Evolutionary conservation across 2,113 vertebrate species (phyloP).

Genomic region (Nerophis lumbriciformis): DNA sequence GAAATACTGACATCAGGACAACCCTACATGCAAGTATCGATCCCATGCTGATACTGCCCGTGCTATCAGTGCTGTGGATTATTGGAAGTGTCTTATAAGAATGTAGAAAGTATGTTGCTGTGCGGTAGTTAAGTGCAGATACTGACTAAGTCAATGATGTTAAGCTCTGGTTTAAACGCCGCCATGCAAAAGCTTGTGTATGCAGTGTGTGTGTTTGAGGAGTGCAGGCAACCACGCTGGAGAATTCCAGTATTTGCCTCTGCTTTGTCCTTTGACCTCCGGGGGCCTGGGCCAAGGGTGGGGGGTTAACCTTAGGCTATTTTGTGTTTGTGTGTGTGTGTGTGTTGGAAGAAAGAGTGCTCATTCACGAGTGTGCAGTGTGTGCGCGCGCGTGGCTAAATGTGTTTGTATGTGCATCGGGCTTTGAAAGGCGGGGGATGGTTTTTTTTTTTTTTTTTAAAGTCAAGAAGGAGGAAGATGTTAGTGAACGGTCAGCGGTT

Average conservation of each 20-base stretch:
- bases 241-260: conserved; percentile 64
- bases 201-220: conserved; percentile 10
- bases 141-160: background rate
- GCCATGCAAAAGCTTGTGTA: background rate
- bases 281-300: conserved; percentile 41
- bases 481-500: conserved; percentile 37
- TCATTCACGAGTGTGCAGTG: conserved; percentile 39
- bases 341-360: conserved; percentile 34
- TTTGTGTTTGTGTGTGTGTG: conserved; percentile 45
- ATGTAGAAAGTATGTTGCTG: background rate
- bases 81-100: too few relatives aligned
- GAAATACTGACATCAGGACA: too few relatives aligned
- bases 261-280: conserved; percentile 65
- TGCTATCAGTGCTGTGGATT: too few relatives aligned
- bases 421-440: conserved; percentile 40
- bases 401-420: conserved; percentile 38
- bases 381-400: conserved; percentile 12
- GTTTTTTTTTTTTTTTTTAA: too few relatives aligned
- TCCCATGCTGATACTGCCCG: too few relatives aligned
- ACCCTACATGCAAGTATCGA: too few relatives aligned
- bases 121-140: background rate
- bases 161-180: too few relatives aligned
- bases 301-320: conserved; percentile 60
- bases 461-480: conserved; percentile 44
- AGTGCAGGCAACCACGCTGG: conserved; percentile 35